Base-by-base conservation (phyloP, 2,113 vertebrate genomes). In the Ploceus nigricollis region DNA sequence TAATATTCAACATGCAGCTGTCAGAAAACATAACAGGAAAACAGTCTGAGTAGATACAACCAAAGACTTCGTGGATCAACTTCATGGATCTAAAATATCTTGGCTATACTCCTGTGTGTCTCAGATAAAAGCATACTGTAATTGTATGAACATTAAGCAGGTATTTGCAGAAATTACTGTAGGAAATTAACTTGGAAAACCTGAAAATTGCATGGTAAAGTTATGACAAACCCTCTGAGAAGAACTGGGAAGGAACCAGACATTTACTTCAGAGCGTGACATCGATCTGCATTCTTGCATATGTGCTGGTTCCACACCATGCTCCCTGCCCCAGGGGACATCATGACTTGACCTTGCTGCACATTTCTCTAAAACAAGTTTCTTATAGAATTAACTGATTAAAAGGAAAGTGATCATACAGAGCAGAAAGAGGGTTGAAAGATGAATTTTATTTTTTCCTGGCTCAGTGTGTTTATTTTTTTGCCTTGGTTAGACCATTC, bases 391-490 rank as follows among this genome's bases (percentile, higher is more conserved):
- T 66, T 85, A 91, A 60, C 42, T 53, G 39, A 68, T 77, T 73
- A 88, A 79, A 82, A 92, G 63, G 57, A 93, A 92, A 33, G 65
- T 78, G 44, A 60, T 22, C 28, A 45, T 33, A 56, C 3, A 63
- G 51, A 91, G 30, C 20, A 88, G 60, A 84, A 94, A 79, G 69
- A 66, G 22, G n/a, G 47, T 18, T 73, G 44, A 89, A 85, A 79
- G 70, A 76, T 22, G 13, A 83, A 79, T 86, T 88, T 58, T 82
- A 20, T 57, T 93, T 90, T 93, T 92, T 92, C 40, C 53, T 87
- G 48, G 69, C 77, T 94, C 56, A 11, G 28, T 7, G 31, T 51
- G 35, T 82, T 87, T 87, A 66, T 80, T 82, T 88, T 82, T 86
- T 61, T 70, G 57, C 60, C 42, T 72, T 78, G 39, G 48, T 94